These are phyloP conservation scores for Sanderia malayensis DNA, from an alignment of 30 jellyfish, hydroid and myxozoan genomes.

Conservation along the genomic window DNA sequence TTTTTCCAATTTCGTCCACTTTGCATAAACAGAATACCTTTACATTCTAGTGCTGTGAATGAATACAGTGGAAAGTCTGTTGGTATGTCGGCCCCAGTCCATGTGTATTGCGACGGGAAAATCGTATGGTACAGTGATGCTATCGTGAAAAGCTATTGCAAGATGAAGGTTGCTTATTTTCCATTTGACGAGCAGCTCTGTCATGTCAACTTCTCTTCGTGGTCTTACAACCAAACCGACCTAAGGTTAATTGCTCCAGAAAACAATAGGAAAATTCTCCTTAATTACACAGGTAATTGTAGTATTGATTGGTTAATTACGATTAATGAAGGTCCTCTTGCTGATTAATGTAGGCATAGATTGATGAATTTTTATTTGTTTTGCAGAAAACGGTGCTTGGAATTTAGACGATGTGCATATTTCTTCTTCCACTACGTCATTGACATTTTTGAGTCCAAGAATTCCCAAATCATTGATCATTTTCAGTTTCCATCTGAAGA, in stretches of 20 bases:
- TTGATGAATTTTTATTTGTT: neutral
- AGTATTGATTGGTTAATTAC: too few species aligned
- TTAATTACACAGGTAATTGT: constrained; percentile 69
- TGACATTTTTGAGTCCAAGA: constrained; percentile 28
- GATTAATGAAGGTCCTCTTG: too few species aligned
- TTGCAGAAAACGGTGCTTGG: constrained; percentile 72
- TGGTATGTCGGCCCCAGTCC: constrained; percentile 66
- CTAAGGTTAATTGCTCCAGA: constrained; percentile 18
- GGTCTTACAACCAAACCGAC: constrained; percentile 69
- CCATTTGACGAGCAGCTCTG: constrained; percentile 82
- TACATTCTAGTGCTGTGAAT: constrained; percentile 62
- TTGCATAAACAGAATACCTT: too few species aligned
- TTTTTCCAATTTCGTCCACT: too few species aligned
- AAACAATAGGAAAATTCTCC: neutral
- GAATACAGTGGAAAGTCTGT: constrained; percentile 52
- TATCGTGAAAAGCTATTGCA: constrained; percentile 59
- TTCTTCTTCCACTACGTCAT: constrained; percentile 4
- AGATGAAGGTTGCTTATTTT: constrained; percentile 57
- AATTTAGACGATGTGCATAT: constrained; percentile 24
- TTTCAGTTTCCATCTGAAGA: constrained; percentile 34
- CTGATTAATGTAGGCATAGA: too few species aligned
- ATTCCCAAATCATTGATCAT: constrained; percentile 34
- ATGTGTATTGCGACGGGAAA: constrained; percentile 42
- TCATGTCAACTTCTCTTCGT: constrained; percentile 48
- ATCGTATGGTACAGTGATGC: constrained; percentile 56